These are phyloP conservation scores for Kradibia gibbosae DNA, from an alignment of 1,140 invertebrate species.

Conservation along the genomic window DNA sequence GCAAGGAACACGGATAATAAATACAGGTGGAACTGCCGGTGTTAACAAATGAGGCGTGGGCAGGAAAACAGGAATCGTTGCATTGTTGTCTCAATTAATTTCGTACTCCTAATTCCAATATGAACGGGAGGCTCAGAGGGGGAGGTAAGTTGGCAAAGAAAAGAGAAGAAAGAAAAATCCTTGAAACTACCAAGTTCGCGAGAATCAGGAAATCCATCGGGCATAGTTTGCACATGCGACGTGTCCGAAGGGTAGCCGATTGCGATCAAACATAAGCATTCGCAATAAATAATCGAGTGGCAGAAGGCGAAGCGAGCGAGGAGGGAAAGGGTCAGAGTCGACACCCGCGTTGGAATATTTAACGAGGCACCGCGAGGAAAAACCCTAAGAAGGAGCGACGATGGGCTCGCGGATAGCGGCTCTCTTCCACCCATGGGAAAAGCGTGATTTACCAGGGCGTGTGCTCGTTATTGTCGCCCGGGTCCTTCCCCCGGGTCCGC, in stretches of 20 bases:
- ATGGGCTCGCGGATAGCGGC: background rate
- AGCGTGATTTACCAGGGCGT: slow-evolving; percentile 46
- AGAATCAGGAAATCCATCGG: background rate
- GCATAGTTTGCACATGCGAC: background rate
- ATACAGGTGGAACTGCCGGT: no score
- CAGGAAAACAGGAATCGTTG: no score
- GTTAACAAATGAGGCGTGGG: no score
- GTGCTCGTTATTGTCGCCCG: slow-evolving; percentile 36
- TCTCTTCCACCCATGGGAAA: slow-evolving; percentile 38
- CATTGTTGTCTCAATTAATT: no score
- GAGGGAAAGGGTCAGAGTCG: background rate
- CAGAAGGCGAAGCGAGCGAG: background rate
- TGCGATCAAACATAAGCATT: background rate
- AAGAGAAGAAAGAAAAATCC: no score
- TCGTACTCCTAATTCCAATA: no score
- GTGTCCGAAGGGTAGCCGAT: background rate
- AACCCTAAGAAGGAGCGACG: slow-evolving; percentile 12
- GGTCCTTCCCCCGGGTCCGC: background rate
- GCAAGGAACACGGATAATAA: no score
- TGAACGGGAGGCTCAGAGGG: no score
- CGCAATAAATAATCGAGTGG: background rate
- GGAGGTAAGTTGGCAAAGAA: no score
- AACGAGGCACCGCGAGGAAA: background rate
- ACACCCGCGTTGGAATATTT: slow-evolving; percentile 22
- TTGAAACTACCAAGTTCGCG: no score